Percentiles rank a stretch among this genome's conserved stretches.
phyloP scores from a whole-genome alignment of 64 coral and sea anemone genomes.

The Pocillopora damicornis region DNA sequence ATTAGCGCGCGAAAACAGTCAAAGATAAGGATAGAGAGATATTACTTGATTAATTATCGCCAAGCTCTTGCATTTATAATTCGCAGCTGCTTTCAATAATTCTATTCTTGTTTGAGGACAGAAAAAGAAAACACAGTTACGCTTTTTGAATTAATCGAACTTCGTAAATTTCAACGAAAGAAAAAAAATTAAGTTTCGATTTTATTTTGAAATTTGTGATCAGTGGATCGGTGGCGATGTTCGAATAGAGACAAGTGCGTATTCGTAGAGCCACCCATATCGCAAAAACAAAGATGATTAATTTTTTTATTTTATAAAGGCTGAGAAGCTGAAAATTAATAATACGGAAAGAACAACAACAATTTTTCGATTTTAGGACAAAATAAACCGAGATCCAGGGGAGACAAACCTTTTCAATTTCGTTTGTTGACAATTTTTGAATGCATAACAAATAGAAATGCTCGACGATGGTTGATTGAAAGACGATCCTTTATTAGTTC shows the following conservation, averaged over 20 bases:
- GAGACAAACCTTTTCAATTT: constrained; percentile 36
- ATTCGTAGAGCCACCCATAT: neutral
- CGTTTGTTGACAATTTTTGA: constrained; percentile 28
- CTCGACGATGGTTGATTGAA: constrained; percentile 38
- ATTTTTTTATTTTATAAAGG: constrained; percentile 37
- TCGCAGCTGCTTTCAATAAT: constrained; percentile 33
- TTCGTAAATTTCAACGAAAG: neutral
- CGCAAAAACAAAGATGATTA: constrained; percentile 20
- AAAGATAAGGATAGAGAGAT: constrained; percentile 33
- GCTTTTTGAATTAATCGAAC: constrained; percentile 46
- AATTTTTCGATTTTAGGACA: neutral
- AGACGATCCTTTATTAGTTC: constrained; percentile 65
- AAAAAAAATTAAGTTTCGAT: neutral
- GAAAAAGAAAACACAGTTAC: constrained; percentile 27
- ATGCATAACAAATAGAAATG: constrained; percentile 34
- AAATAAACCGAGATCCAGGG: constrained; percentile 42
- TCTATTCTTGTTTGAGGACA: constrained; percentile 45
- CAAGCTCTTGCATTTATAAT: constrained; percentile 34
- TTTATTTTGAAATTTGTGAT: neutral
- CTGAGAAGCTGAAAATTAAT: constrained; percentile 36
- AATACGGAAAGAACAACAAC: constrained; percentile 36
- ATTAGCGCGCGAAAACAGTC: constrained; percentile 50
- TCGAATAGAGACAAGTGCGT: neutral
- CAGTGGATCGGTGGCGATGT: neutral
- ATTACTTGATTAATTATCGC: constrained; percentile 50